Conservation (phyloP, 1,140 invertebrate genomes). For the Rhysida immarginata region DNA sequence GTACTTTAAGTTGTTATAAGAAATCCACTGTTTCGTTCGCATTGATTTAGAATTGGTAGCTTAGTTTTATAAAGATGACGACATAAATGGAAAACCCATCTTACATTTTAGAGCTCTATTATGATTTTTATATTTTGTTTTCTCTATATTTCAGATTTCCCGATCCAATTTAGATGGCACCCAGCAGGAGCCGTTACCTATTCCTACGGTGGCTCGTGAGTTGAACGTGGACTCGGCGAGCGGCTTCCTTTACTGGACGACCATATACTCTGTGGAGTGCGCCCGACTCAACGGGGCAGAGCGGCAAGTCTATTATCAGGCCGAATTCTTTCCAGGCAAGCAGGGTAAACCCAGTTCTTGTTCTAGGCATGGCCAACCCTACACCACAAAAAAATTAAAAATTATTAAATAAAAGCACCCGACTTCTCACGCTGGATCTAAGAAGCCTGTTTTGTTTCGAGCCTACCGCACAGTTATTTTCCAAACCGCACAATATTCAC, state of each 20-base stretch:
- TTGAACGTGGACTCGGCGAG: conserved; percentile 61
- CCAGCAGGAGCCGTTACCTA: conserved; percentile 55
- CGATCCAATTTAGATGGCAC: conserved; percentile 46
- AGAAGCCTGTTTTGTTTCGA: no score
- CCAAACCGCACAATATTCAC: no score
- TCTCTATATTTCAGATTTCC: conserved; percentile 38
- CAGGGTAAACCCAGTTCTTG: conserved; percentile 46
- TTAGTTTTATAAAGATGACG: no score
- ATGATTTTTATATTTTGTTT: conserved; percentile 11
- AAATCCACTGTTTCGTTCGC: neutral
- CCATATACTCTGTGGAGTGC: conserved; percentile 59
- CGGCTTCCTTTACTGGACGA: conserved; percentile 77
- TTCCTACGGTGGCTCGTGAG: conserved; percentile 59
- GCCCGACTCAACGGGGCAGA: conserved; percentile 61
- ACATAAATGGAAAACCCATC: no score
- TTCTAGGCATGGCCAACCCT: no score
- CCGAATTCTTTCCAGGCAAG: conserved; percentile 58
- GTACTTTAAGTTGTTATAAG: no score
- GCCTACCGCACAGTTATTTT: no score
- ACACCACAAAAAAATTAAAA: no score
- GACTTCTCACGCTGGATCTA: no score
- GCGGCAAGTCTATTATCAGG: conserved; percentile 49
- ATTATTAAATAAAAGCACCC: no score
- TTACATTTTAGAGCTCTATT: no score
- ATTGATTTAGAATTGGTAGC: neutral